Base-by-base conservation (phyloP, 2,888 invertebrate genomes). In the Epistrophella euchroma region DNA sequence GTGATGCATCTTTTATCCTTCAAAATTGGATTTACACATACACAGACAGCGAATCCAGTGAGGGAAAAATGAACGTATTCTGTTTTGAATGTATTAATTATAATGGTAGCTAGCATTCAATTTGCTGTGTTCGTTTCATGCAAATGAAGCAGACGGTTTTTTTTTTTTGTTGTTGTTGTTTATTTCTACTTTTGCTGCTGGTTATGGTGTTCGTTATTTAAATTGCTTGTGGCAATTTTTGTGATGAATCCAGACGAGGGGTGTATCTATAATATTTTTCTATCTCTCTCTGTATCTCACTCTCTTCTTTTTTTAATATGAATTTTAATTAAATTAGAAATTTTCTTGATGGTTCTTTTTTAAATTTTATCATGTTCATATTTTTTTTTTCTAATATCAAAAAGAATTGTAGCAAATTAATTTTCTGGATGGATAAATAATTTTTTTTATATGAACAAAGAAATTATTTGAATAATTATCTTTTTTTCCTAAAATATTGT, bases 1-100 rank as follows among this genome's bases (percentile, higher is more conserved):
- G 25, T 64, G 72, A 19, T 58, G 60, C 17, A 77, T 58, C 43
- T 50, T 82, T 58, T 66, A 72, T 74, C 52, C 71, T 58, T 76
- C 58, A 37, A 77, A 70, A 83, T 66, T 66, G 47, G 25, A 74
- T 70, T 19, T 43, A 43, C 43, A 60, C 15, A 52, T 11, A 71
- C 32, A 0, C 1, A 32, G 32, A 7, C 19, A 35, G n/a, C 3
- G 13, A 40, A 40, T 7, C n/a, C n/a, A 43, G 17, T 15, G 35
- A 6, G 28, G 11, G 25, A 25, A 32, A 47, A 15, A 28, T 17
- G 7, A 35, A 32, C 25, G 50, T 43, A 47, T 62, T 55, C 32
- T 25, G 43, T 43, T 84, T 84, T 84, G 79, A 79, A 79, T 79
- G 71, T 52, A 84, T 84, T 79, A 76, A 84, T 84, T 84, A 84